Conservation (phyloP, 2,888 invertebrate genomes). For the Eupsilia transversa region DNA sequence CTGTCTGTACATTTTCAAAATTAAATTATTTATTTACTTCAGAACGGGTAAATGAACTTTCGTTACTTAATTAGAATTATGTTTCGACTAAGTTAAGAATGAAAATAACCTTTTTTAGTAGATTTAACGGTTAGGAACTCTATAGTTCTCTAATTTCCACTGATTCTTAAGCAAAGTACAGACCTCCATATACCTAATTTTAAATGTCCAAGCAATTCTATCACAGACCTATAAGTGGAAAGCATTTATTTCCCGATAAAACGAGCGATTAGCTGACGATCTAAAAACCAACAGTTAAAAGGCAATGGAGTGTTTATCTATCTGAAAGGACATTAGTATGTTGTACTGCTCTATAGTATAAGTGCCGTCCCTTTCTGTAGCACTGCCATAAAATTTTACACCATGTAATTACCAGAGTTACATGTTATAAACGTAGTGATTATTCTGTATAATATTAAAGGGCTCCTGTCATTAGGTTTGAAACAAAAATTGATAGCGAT, state of each 20-base stretch:
- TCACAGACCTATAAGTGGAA: slow-evolving; percentile 4
- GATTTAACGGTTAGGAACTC: not conserved
- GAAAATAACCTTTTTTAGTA: not conserved
- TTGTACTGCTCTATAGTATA: slow-evolving; percentile 19
- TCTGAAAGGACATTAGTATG: slow-evolving; percentile 44
- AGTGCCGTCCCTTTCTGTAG: slow-evolving; percentile 29
- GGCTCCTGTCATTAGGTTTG: slow-evolving; percentile 13
- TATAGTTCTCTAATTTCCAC: not conserved
- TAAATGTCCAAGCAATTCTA: slow-evolving; percentile 5
- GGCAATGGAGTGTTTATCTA: slow-evolving; percentile 49
- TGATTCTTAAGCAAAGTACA: not conserved
- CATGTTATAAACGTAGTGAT: slow-evolving; percentile 30
- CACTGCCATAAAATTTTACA: slow-evolving; percentile 49
- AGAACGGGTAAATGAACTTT: slow-evolving; percentile 3
- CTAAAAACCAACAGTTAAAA: slow-evolving; percentile 47
- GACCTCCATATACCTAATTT: not conserved
- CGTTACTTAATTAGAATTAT: not conserved
- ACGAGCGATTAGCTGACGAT: slow-evolving; percentile 38
- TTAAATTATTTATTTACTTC: not conserved
- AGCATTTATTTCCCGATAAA: slow-evolving; percentile 44
- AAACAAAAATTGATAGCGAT: slow-evolving; percentile 47
- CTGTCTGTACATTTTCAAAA: not conserved
- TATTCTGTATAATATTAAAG: slow-evolving; percentile 33
- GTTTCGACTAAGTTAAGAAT: not conserved
- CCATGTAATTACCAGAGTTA: slow-evolving; percentile 36